Percentiles rank a stretch among this genome's conserved stretches.
Conservation (phyloP, 2,797 vertebrate genomes). For the Siniperca obscura region DNA sequence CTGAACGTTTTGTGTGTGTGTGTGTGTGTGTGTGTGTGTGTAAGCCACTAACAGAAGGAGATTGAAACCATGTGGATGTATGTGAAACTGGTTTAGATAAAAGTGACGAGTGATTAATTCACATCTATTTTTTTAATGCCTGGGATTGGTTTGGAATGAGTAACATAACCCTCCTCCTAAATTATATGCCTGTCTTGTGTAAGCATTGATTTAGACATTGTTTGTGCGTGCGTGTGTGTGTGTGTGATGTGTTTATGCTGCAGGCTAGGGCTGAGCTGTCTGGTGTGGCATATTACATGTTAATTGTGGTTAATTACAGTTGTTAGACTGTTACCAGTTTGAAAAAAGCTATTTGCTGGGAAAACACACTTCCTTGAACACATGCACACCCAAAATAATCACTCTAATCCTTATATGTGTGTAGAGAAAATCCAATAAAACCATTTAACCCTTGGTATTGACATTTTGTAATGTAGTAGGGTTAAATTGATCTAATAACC, state of each 20-base stretch:
- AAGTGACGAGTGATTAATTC: neutral
- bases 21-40: slow-evolving; percentile 2
- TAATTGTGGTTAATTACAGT: slow-evolving; percentile 54
- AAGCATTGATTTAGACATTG: neutral
- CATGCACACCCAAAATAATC: slow-evolving; percentile 9
- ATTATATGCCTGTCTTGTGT: slow-evolving; percentile 9
- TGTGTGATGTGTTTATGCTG: slow-evolving; percentile 50
- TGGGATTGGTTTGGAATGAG: neutral
- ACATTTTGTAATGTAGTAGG: neutral
- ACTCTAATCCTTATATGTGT: slow-evolving; percentile 2
- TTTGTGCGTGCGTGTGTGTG: slow-evolving; percentile 14
- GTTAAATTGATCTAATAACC: neutral
- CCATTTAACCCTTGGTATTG: neutral
- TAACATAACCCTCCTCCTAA: neutral
- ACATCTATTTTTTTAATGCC: neutral
- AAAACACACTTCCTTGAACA: slow-evolving; percentile 21
- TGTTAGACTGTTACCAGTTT: slow-evolving; percentile 37
- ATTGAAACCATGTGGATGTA: neutral
- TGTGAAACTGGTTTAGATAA: neutral
- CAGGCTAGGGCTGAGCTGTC: slow-evolving; percentile 61
- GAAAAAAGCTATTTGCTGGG: slow-evolving; percentile 11
- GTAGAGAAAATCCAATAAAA: neutral
- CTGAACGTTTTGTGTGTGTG: neutral
- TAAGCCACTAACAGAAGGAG: neutral
- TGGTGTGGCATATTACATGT: slow-evolving; percentile 42